Percentiles rank a stretch among this genome's conserved stretches.
Conservation (phyloP, 1,140 invertebrate species). For the Cydia splendana region DNA sequence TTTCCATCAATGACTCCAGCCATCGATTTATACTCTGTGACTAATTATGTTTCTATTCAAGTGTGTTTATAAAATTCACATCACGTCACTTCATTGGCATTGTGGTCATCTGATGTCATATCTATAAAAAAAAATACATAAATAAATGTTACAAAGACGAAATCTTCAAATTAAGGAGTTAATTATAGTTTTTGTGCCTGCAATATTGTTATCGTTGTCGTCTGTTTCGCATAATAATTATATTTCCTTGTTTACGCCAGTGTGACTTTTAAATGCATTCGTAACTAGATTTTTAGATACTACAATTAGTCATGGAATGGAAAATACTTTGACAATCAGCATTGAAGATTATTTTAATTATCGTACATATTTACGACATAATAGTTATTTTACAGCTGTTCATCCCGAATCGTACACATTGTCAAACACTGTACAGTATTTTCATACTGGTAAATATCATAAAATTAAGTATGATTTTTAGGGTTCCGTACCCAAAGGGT, state of each 20-base stretch:
- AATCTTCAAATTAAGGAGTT: not conserved
- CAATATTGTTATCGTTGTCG: not conserved
- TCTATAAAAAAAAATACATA: not conserved
- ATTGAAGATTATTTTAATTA: too few species aligned
- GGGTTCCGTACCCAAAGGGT: too few species aligned
- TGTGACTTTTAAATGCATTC: not conserved
- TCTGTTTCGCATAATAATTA: not conserved
- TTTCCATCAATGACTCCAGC: constrained; percentile 2
- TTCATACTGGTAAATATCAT: too few species aligned
- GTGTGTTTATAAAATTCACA: constrained; percentile 9
- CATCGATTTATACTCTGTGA: constrained; percentile 17
- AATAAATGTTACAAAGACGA: not conserved
- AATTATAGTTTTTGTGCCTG: not conserved
- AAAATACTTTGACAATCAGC: too few species aligned
- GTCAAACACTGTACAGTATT: too few species aligned
- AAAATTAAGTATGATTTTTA: too few species aligned
- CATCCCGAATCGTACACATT: too few species aligned
- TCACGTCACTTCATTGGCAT: constrained; percentile 21
- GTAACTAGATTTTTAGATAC: too few species aligned
- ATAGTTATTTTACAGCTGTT: too few species aligned
- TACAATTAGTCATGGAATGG: too few species aligned
- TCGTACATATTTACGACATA: too few species aligned
- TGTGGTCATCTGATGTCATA: not conserved
- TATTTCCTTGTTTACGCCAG: not conserved
- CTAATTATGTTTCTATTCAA: constrained; percentile 13